Percentiles rank a stretch among this genome's conserved stretches.
Evolutionary conservation across 2,797 vertebrate species (phyloP).

Genomic region (Ctenochaetus hawaiiensis): DNA sequence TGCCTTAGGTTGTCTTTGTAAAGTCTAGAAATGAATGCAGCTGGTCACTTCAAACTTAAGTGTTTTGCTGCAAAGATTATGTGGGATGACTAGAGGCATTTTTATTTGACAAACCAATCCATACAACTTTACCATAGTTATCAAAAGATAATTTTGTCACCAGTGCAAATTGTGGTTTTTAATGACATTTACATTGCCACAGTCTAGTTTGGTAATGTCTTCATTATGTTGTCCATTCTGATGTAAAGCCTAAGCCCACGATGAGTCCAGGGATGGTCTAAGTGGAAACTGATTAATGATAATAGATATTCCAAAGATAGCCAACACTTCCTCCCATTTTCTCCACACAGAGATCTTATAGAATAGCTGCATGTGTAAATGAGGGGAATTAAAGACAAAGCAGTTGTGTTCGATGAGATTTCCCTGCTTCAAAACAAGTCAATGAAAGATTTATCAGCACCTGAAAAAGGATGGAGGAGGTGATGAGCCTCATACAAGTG

Average conservation of each 20-base stretch:
- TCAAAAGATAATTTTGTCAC: background rate
- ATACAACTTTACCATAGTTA: background rate
- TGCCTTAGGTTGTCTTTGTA: too few species aligned
- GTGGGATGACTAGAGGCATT: background rate
- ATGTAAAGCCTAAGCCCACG: background rate
- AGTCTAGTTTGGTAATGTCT: background rate
- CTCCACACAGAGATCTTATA: background rate
- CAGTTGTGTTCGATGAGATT: background rate
- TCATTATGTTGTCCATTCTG: background rate
- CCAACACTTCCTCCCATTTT: slow-evolving; percentile 4
- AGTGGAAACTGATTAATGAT: slow-evolving; percentile 48
- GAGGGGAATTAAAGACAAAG: background rate
- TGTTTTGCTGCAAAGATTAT: background rate
- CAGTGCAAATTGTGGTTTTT: background rate
- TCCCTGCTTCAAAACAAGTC: slow-evolving; percentile 8
- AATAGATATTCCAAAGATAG: slow-evolving; percentile 51
- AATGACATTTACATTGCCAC: too few species aligned
- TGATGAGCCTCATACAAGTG: background rate
- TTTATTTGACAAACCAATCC: background rate
- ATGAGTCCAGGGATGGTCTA: slow-evolving; percentile 10
- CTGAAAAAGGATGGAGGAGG: background rate
- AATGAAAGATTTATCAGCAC: slow-evolving; percentile 30
- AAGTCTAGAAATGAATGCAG: too few species aligned
- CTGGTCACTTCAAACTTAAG: background rate
- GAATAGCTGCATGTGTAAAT: background rate